These are phyloP conservation scores for Morone saxatilis DNA, from an alignment of 2,113 vertebrate species.

Conservation along the genomic window DNA sequence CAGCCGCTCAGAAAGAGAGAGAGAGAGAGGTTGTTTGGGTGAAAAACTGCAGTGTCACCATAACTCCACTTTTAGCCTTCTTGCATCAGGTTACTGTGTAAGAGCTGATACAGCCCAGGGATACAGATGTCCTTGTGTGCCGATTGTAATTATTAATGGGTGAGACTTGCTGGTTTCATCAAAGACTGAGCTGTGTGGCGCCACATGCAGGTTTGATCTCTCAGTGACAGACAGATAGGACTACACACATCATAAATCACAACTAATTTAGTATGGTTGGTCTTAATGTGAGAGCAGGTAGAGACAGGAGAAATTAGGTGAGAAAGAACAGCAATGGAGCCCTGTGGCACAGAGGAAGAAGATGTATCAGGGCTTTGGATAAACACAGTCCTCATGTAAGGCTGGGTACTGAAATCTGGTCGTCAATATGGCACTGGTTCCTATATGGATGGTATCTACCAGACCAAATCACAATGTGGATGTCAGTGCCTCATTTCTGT, in stretches of 20 bases:
- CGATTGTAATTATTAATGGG: slow-evolving; percentile 68
- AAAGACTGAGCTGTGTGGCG: slow-evolving; percentile 22
- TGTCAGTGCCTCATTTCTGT: no score
- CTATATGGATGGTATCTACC: no score
- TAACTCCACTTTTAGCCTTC: slow-evolving; percentile 63
- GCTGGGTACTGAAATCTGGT: no score
- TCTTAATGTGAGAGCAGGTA: not conserved
- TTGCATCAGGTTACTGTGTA: slow-evolving; percentile 63
- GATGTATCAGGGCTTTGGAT: not conserved
- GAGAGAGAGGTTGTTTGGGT: not conserved
- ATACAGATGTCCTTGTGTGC: slow-evolving; percentile 70
- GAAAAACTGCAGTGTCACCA: slow-evolving; percentile 73
- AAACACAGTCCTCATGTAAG: not conserved
- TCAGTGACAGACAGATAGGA: not conserved
- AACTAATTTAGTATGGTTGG: not conserved
- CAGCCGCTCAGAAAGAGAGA: slow-evolving; percentile 3
- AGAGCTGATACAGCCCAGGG: slow-evolving; percentile 70
- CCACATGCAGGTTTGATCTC: not conserved
- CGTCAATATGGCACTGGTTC: no score
- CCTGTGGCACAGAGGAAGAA: not conserved
- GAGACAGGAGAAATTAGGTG: not conserved
- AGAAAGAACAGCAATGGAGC: not conserved
- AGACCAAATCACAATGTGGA: no score
- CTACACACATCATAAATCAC: not conserved
- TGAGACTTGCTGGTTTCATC: slow-evolving; percentile 51